phyloP scores from a whole-genome alignment of 2,797 vertebrate species.

The Cygnus olor region DNA sequence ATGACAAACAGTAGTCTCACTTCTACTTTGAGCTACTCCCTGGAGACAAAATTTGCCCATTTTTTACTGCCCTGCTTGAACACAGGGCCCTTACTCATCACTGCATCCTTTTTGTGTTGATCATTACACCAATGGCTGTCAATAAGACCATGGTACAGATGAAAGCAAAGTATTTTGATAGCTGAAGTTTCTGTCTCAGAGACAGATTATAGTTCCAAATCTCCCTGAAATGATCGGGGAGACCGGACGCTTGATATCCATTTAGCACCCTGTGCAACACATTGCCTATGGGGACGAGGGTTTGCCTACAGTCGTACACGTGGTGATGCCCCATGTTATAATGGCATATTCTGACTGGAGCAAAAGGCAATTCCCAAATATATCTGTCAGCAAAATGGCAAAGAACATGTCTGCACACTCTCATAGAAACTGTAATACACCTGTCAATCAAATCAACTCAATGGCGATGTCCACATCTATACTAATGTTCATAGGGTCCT shows the following conservation, averaged over 20 bases:
- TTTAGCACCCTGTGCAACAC: background rate
- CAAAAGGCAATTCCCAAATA: background rate
- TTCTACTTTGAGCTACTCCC: background rate
- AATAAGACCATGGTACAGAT: background rate
- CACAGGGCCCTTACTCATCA: background rate
- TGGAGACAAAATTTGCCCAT: background rate
- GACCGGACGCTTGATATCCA: background rate
- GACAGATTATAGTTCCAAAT: background rate
- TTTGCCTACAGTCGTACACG: background rate
- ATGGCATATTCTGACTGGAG: rapidly evolving
- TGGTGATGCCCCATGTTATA: background rate
- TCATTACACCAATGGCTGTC: background rate
- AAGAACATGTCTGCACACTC: background rate
- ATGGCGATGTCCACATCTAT: background rate
- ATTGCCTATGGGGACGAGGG: too few species aligned
- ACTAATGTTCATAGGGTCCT: background rate
- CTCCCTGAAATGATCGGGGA: background rate
- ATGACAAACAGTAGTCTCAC: background rate
- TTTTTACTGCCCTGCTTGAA: background rate
- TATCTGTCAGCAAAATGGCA: background rate
- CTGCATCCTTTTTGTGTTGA: background rate
- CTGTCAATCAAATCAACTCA: background rate
- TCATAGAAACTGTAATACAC: background rate
- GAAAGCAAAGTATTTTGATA: background rate
- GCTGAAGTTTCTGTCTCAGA: background rate